A percentile compares a stretch with the other conserved stretches of the same genome.
Conservation (phyloP, 1,140 invertebrate genomes). For the Drosophila pseudoananassae region DNA sequence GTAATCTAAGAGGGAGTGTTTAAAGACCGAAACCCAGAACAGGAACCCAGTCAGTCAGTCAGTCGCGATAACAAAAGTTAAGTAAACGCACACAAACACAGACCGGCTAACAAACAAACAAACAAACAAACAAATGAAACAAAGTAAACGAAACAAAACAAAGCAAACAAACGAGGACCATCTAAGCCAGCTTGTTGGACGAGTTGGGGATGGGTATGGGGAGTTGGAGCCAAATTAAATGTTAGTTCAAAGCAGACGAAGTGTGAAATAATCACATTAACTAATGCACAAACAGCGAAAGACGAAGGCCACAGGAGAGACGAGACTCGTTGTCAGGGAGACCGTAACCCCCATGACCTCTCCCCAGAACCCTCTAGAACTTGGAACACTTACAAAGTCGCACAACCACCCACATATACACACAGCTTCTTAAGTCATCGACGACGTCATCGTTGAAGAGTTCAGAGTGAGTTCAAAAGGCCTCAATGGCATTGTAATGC, state of each 20-base stretch:
- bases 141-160: constrained; percentile 36
- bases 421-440: constrained; percentile 31
- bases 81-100: constrained; percentile 37
- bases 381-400: too few species aligned
- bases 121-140: constrained; percentile 40
- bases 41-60: constrained; percentile 12
- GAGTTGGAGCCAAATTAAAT: constrained; percentile 44
- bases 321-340: constrained; percentile 26
- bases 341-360: constrained; percentile 6
- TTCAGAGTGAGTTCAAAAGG: constrained; percentile 8
- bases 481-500: constrained; percentile 17
- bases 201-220: too few species aligned
- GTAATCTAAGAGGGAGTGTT: neutral
- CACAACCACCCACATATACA: constrained; percentile 9
- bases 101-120: constrained; percentile 27
- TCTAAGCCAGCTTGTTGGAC: constrained; percentile 7
- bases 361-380: neutral
- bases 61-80: constrained; percentile 35
- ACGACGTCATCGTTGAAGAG: constrained; percentile 29
- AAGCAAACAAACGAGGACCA: neutral
- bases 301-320: constrained; percentile 27
- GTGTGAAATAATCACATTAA: constrained; percentile 82
- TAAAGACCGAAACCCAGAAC: constrained; percentile 3
- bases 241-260: constrained; percentile 69
- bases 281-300: constrained; percentile 56